Evolutionary conservation across 2,797 vertebrate species (phyloP).

Genomic region (Selene dorsalis): DNA sequence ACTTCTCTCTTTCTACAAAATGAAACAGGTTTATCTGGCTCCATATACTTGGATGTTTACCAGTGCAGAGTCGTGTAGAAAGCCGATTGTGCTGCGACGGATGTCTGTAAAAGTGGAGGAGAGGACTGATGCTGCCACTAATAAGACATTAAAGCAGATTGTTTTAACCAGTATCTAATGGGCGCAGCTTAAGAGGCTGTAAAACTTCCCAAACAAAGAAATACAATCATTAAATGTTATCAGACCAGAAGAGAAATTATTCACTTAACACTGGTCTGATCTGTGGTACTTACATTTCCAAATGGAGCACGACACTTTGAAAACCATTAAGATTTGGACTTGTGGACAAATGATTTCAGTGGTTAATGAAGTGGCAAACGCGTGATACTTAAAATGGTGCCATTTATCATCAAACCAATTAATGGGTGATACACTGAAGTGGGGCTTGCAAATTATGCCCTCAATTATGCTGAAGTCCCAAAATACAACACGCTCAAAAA

Average conservation of each 20-base stretch:
- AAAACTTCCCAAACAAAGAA: slow-evolving; percentile 9
- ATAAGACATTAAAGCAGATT: slow-evolving; percentile 15
- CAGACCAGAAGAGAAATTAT: neutral
- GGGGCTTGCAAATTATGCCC: slow-evolving; percentile 25
- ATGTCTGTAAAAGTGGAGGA: neutral
- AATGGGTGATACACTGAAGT: slow-evolving; percentile 29
- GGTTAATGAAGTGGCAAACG: slow-evolving; percentile 39
- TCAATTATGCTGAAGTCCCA: slow-evolving; percentile 21
- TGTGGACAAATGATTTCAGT: slow-evolving; percentile 30
- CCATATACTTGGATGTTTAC: neutral
- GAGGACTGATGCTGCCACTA: slow-evolving; percentile 2
- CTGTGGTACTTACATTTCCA: slow-evolving; percentile 1
- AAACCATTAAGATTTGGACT: neutral
- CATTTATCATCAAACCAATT: slow-evolving; percentile 48
- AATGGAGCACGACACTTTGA: neutral
- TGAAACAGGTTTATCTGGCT: neutral
- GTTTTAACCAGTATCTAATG: slow-evolving; percentile 2
- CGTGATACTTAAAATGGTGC: slow-evolving; percentile 2
- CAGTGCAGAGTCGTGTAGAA: neutral
- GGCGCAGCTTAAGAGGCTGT: neutral
- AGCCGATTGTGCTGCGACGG: neutral
- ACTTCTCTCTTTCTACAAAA: too few relatives aligned
- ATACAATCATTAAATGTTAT: neutral
- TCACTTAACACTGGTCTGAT: neutral
- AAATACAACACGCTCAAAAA: slow-evolving; percentile 11